phyloP scores from a whole-genome alignment of 2,797 vertebrate genomes.

The Rhabdophis nuchalis region DNA sequence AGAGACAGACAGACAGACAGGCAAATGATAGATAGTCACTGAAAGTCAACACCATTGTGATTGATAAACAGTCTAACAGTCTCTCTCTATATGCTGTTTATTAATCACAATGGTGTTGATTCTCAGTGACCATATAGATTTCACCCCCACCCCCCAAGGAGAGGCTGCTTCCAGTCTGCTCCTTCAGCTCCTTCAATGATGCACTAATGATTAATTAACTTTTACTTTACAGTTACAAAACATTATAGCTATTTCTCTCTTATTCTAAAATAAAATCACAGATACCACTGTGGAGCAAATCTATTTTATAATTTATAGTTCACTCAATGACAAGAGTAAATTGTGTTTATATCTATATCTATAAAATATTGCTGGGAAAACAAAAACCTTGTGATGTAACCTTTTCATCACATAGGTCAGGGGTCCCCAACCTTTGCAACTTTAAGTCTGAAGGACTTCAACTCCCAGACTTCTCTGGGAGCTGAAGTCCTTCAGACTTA shows the following conservation, averaged over 20 bases:
- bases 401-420: background rate
- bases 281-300: background rate
- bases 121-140: background rate
- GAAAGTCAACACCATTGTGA: too few species aligned
- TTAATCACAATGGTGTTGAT: background rate
- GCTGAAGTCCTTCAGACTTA: too few species aligned
- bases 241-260: background rate
- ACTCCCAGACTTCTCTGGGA: too few species aligned
- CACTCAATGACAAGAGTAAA: background rate
- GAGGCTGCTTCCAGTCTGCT: background rate
- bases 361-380: background rate
- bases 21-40: too few species aligned
- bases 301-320: background rate
- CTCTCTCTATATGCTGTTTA: background rate
- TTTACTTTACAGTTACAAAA: background rate
- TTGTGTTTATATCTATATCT: background rate
- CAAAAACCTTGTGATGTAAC: background rate
- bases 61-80: too few species aligned
- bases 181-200: background rate
- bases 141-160: rapidly evolving
- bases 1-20: too few species aligned
- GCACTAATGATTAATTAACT: background rate
- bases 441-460: too few species aligned
- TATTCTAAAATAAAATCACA: background rate
- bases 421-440: too few species aligned